A percentile compares a stretch with the other conserved stretches of the same genome.
Conservation (phyloP, 1,140 invertebrate species). For the Antheraea mylitta region DNA sequence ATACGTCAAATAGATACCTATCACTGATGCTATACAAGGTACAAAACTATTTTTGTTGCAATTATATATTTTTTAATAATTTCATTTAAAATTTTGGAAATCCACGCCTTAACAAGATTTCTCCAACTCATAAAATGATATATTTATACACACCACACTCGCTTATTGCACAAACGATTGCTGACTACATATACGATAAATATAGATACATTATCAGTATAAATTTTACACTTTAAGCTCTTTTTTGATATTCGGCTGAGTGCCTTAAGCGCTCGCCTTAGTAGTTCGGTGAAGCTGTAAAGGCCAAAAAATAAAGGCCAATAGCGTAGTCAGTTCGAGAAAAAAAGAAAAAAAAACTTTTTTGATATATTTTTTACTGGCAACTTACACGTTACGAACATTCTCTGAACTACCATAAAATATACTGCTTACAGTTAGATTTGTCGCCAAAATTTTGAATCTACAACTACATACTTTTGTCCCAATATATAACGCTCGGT, state of each 20-base stretch:
- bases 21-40: neutral
- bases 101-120: neutral
- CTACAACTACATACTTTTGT: too few species aligned
- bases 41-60: neutral
- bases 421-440: too few species aligned
- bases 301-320: too few species aligned
- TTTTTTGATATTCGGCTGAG: conserved; percentile 21
- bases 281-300: too few species aligned
- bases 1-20: neutral
- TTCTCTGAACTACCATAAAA: neutral
- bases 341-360: too few species aligned
- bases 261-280: too few species aligned
- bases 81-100: neutral
- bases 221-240: conserved; percentile 19
- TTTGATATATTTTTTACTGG: too few species aligned
- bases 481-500: too few species aligned
- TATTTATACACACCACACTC: conserved; percentile 7
- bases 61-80: neutral
- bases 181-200: conserved; percentile 7
- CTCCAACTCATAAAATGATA: neutral
- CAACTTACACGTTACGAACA: neutral
- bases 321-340: too few species aligned
- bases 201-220: neutral
- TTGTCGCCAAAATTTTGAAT: neutral
- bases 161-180: conserved; percentile 22